A percentile compares a stretch with the other conserved stretches of the same genome.
phyloP scores from a whole-genome alignment of 1,140 invertebrate genomes.

The Eueides isabella region DNA sequence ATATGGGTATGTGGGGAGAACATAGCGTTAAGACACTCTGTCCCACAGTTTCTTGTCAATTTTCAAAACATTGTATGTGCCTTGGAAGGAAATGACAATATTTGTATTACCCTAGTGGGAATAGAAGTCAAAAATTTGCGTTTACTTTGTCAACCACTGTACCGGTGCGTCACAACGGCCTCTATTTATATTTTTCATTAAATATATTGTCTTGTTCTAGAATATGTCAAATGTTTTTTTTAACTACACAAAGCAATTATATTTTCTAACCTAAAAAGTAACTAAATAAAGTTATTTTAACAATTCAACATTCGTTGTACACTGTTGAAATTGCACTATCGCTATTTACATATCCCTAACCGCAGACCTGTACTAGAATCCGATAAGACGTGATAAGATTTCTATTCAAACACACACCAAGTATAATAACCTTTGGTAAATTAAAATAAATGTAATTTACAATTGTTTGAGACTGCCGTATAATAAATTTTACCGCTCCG shows the following conservation, averaged over 20 bases:
- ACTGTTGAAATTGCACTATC: background rate
- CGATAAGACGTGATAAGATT: slow-evolving; percentile 35
- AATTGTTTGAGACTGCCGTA: slow-evolving; percentile 48
- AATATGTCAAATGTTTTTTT: slow-evolving; percentile 2
- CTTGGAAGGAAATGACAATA: no score
- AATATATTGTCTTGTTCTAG: no score
- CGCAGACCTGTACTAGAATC: slow-evolving; percentile 23
- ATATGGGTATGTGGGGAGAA: no score
- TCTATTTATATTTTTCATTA: no score
- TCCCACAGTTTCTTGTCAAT: no score
- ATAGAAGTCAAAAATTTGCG: no score
- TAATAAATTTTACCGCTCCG: slow-evolving; percentile 53
- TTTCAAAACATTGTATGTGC: no score
- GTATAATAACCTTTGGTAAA: slow-evolving; percentile 7
- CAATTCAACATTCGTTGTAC: background rate
- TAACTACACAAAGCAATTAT: background rate
- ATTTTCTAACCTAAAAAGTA: background rate
- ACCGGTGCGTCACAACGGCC: no score
- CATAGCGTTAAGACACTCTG: no score
- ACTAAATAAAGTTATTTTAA: background rate
- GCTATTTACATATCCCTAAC: slow-evolving; percentile 5
- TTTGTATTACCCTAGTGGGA: background rate
- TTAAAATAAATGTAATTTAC: background rate
- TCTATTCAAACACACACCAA: background rate
- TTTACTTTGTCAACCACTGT: no score